Conservation (phyloP, 2,888 invertebrate species). For the Eristalinus aeneus region DNA sequence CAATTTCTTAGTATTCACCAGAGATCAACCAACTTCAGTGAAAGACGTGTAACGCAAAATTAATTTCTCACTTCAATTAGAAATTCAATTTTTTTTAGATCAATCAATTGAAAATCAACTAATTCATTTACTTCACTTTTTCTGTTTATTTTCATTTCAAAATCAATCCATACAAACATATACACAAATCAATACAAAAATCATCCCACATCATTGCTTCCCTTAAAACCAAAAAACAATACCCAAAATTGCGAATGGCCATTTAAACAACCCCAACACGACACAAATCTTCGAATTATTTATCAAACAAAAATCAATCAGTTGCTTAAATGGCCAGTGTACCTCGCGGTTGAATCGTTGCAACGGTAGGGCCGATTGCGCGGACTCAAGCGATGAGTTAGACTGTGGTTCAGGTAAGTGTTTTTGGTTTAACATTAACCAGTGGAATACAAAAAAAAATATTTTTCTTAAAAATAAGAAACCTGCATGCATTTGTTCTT, state of each 20-base stretch:
- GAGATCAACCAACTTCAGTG: too few relatives aligned
- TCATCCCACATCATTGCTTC: constrained; percentile 32
- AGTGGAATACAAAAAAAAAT: constrained; percentile 28
- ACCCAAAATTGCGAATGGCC: not conserved
- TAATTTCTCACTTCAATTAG: not conserved
- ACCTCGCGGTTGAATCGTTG: constrained; percentile 83
- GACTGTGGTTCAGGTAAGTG: constrained; percentile 82
- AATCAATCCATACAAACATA: constrained; percentile 32
- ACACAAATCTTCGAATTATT: not conserved
- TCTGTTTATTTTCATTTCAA: constrained; percentile 62
- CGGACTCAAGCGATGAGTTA: constrained; percentile 84
- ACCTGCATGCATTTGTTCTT: not conserved
- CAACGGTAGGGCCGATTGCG: constrained; percentile 82
- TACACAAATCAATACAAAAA: constrained; percentile 36
- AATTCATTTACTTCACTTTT: constrained; percentile 30
- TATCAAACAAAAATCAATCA: constrained; percentile 66
- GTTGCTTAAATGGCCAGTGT: constrained; percentile 85
- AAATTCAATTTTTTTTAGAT: not conserved
- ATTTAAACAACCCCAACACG: not conserved
- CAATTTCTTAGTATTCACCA: too few relatives aligned
- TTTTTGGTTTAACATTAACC: constrained; percentile 58
- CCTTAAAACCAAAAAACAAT: not conserved
- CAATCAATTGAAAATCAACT: not conserved
- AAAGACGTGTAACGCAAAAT: not conserved
- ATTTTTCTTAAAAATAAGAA: not conserved